Percentiles rank a stretch among this genome's conserved stretches.
Evolutionary conservation across 2,888 invertebrate genomes (phyloP).

Genomic region (Aphidoletes aphidimyza): DNA sequence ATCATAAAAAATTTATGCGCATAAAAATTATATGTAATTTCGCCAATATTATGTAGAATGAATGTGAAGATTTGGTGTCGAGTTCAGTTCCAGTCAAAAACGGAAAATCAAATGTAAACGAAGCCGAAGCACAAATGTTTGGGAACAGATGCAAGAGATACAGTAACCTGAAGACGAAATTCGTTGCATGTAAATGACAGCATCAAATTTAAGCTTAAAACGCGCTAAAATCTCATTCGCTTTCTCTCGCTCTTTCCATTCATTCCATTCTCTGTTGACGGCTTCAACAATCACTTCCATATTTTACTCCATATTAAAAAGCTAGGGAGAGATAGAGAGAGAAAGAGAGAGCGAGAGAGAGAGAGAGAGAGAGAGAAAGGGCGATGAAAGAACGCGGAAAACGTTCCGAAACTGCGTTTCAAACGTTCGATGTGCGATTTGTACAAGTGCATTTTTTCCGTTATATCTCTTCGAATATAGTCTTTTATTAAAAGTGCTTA

Average conservation of each 20-base stretch:
- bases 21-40: conserved; percentile 46
- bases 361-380: not conserved
- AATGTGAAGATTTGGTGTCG: not conserved
- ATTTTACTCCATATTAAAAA: not conserved
- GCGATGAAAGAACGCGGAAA: conserved; percentile 20
- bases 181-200: conserved; percentile 42
- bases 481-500: conserved; percentile 49
- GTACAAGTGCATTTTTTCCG: not conserved
- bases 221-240: too few species aligned
- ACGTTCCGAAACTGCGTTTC: conserved; percentile 16
- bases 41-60: not conserved
- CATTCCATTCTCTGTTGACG: not conserved
- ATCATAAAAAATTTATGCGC: conserved; percentile 35
- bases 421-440: not conserved
- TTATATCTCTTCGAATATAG: not conserved
- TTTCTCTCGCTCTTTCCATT: not conserved
- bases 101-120: not conserved
- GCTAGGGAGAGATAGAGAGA: not conserved
- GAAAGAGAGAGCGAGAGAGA: not conserved
- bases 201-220: not conserved
- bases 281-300: not conserved
- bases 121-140: not conserved
- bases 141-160: not conserved
- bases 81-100: too few species aligned
- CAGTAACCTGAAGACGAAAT: not conserved